Evolutionary conservation across 2,113 vertebrate species (phyloP).

Genomic region (Paramisgurnus dabryanus): DNA sequence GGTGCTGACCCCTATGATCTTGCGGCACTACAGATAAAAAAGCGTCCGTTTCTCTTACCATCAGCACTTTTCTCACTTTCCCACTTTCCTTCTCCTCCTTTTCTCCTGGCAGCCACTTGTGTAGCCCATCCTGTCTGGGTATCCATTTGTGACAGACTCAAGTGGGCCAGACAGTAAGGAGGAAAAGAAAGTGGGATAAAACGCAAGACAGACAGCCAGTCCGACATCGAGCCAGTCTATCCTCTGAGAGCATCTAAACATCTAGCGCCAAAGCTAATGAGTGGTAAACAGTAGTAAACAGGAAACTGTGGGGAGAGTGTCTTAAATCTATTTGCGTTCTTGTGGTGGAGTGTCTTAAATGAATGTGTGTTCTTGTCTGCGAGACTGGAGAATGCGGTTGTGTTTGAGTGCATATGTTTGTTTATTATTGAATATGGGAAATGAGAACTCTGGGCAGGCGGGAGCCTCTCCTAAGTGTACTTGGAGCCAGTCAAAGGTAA

Average conservation of each 20-base stretch:
- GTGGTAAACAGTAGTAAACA: slow-evolving; percentile 51
- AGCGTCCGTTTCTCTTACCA: slow-evolving; percentile 13
- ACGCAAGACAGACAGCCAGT: slow-evolving; percentile 45
- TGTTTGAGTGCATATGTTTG: slow-evolving; percentile 53
- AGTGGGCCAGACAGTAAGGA: slow-evolving; percentile 41
- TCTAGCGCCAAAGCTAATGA: slow-evolving; percentile 50
- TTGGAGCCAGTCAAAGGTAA: slow-evolving; percentile 58
- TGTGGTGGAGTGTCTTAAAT: slow-evolving; percentile 51
- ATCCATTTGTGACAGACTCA: slow-evolving; percentile 42
- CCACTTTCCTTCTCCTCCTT: slow-evolving; percentile 5
- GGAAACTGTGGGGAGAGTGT: slow-evolving; percentile 54
- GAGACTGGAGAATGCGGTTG: slow-evolving; percentile 32
- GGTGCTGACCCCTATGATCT: slow-evolving; percentile 15
- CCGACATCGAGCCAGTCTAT: slow-evolving; percentile 38
- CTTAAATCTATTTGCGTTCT: slow-evolving; percentile 48
- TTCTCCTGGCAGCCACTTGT: slow-evolving; percentile 9
- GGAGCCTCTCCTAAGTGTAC: slow-evolving; percentile 56
- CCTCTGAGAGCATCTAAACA: slow-evolving; percentile 37
- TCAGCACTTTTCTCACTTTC: slow-evolving; percentile 25
- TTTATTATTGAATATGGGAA: slow-evolving; percentile 52
- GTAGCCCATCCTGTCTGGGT: slow-evolving; percentile 28
- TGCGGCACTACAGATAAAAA: background rate
- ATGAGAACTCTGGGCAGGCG: slow-evolving; percentile 45
- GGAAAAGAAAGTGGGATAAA: slow-evolving; percentile 14
- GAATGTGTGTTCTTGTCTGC: slow-evolving; percentile 19